A percentile compares a stretch with the other conserved stretches of the same genome.
Evolutionary conservation across 2,888 invertebrate species (phyloP).

Genomic region (Calliopum simillimum): DNA sequence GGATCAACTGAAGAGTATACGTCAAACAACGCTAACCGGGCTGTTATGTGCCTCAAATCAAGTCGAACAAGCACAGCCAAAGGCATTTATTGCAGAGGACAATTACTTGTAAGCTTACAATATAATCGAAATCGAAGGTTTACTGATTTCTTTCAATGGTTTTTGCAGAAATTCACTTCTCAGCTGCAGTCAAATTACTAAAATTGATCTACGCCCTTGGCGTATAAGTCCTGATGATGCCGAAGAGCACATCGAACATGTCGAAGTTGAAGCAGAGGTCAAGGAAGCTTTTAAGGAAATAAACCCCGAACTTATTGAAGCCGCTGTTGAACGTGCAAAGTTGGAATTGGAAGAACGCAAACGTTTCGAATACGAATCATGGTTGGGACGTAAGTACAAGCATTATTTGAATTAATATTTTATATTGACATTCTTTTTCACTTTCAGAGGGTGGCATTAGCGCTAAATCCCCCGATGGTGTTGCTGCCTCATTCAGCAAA

Average conservation of each 20-base stretch:
- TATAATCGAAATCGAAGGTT: background rate
- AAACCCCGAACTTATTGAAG: constrained; percentile 77
- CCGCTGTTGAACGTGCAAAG: constrained; percentile 84
- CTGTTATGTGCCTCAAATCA: constrained; percentile 81
- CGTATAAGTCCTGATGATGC: constrained; percentile 65
- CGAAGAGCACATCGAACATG: constrained; percentile 54
- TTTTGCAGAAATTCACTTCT: constrained; percentile 76
- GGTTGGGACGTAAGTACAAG: constrained; percentile 75
- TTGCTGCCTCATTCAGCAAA: constrained; percentile 90
- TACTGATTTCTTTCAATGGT: background rate
- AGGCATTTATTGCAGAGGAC: constrained; percentile 86
- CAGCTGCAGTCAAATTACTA: constrained; percentile 78
- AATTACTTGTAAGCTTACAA: constrained; percentile 79
- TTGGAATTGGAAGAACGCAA: constrained; percentile 80
- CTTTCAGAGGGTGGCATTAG: constrained; percentile 81
- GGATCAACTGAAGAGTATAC: constrained; percentile 83
- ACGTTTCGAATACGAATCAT: constrained; percentile 84
- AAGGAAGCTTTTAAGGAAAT: constrained; percentile 74
- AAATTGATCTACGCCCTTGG: constrained; percentile 79
- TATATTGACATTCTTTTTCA: no score
- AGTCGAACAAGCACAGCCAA: constrained; percentile 82
- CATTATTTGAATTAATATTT: no score
- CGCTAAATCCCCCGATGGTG: constrained; percentile 87
- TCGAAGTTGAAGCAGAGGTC: constrained; percentile 62
- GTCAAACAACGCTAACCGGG: constrained; percentile 83